phyloP scores from a whole-genome alignment of 2,113 vertebrate species.

The Hylia prasina region DNA sequence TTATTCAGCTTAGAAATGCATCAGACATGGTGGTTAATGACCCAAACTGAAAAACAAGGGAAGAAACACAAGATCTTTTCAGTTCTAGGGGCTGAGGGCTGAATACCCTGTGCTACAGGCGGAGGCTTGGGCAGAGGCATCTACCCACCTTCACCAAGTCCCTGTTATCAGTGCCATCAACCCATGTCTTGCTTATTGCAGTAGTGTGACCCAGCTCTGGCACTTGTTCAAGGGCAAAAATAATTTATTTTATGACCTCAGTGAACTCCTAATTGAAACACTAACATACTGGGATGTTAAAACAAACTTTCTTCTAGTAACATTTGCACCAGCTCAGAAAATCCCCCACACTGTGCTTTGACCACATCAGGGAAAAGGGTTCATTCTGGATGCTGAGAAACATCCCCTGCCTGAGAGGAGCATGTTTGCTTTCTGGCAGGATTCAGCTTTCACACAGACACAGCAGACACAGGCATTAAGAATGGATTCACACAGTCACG shows the following conservation, averaged over 20 bases:
- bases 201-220: background rate
- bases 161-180: background rate
- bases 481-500: background rate
- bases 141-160: background rate
- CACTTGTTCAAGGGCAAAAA: background rate
- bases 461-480: background rate
- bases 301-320: background rate
- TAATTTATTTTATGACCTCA: background rate
- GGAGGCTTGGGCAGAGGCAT: background rate
- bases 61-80: background rate
- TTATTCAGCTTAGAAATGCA: background rate
- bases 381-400: background rate
- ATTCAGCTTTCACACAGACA: background rate
- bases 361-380: background rate
- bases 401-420: background rate
- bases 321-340: background rate
- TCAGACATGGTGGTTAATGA: background rate
- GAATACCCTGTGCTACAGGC: background rate
- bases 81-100: background rate
- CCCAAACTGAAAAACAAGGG: background rate
- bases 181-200: background rate
- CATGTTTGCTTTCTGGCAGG: conserved; percentile 13
- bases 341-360: background rate
- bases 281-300: background rate
- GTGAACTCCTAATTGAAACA: background rate